Evolutionary conservation across 2,888 invertebrate species (phyloP), one percentile per base, ranked within the genome.

Genomic region (Chymomyza caudatula): DNA sequence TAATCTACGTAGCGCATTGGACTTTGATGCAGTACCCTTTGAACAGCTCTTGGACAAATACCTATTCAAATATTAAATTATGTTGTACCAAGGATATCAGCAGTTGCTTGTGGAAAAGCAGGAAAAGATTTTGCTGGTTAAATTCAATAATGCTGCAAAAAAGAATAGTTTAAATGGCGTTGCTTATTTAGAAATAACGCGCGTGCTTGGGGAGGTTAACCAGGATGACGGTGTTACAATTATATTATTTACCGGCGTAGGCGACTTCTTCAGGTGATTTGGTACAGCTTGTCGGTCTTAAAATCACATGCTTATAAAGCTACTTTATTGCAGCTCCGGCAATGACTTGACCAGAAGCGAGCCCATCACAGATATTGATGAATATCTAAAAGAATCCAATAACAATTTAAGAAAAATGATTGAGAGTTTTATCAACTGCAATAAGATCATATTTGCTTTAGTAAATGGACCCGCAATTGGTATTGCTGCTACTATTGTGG

Each of bases 391-490:
- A 67, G 52, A 79, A 77, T 51, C 76, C 58, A 87, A 85, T 23
- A 54, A n/a, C 0, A 74, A 71, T 17, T 76, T 92, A 64, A 94
- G 93, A 78, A 91, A 92, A 4, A 95, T 95, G 90, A 92, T 97
- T 2, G 91, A 92, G n/a, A 67, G 77, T 15, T 70, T 83, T 76
- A 96, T 98, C 72, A 93, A 94, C 74, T 97, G 96, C 89, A 96
- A 96, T 0, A 99, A 99, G 90, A 91, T 97, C 42, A 88, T 99
- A 51, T 92, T 98, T 71, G 96, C 95, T 13, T 91, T 98, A 65
- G 94, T 98, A 0, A 98, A 99, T 92, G 99, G 99, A 1, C 98
- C 98, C 49, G 97, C 97, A 13, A 94, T 98, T 76, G 99, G 99
- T 23, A 94, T 99, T 76, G 89, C 89, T 5, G 70, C 83, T 8